Evolutionary conservation across 2,113 vertebrate species (phyloP), one percentile per base, ranked within the genome.

Genomic region (Neogale vison): DNA sequence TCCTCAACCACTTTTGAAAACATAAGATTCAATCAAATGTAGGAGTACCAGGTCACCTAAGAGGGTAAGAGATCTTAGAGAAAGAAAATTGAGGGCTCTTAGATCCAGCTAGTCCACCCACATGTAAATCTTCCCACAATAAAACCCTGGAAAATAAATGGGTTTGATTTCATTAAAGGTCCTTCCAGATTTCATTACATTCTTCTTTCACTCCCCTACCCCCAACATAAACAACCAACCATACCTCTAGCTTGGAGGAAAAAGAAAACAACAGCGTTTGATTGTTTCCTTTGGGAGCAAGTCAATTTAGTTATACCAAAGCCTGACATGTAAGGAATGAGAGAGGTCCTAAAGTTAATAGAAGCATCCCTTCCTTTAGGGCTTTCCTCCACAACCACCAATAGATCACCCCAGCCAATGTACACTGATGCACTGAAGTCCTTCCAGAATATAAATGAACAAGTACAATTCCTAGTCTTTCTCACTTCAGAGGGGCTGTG

Each of bases 381-480:
- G 8, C 34, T 36, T 18, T 15, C 12, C 13, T 47, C 20, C 26
- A 61, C 29, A 42, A 61, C 7, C n/a, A 92, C 18, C 29, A 77
- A 71, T 39, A 71, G 47, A 34, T 50, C 7, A 86, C 0, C 61
- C 72, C 21, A 79, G 52, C 26, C 88, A 90, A 95, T 52, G 7
- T 6, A 69, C 31, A 69, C 65, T 65, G 93, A 95, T 96, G 67
- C 47, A 63, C 42, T 63, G 0, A 76, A 47, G 80, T 72, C 47
- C 61, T 84, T 95, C n/a, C 18, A 52, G 74, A 88, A 45, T 26
- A 61, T 57, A 96, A 74, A 94, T 95, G 96, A 91, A 93, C 57
- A 95, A 97, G 42, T 55, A 4, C 74, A 95, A 63, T 87, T 97
- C 63, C 92, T 92, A 85, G 15, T 77, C 57, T 95, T 67, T 42